Conservation (phyloP, 2,888 invertebrate genomes). For the Nymphalis c-album region DNA sequence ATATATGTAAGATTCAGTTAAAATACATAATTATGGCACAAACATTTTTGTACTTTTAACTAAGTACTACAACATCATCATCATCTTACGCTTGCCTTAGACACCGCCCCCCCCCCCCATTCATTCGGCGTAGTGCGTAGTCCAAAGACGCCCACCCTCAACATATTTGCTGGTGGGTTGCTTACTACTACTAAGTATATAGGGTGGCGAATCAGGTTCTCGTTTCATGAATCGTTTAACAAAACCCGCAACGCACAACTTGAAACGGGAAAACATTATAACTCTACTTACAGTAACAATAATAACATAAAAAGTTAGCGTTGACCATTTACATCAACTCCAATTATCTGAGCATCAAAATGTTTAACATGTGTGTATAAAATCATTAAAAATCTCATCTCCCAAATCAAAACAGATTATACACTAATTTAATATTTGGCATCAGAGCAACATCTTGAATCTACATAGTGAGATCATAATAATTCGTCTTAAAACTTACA, state of each 20-base stretch:
- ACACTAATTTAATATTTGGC: slow-evolving; percentile 36
- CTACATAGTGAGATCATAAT: slow-evolving; percentile 39
- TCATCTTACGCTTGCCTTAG: too few relatives aligned
- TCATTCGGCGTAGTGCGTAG: too few relatives aligned
- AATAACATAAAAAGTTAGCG: slow-evolving; percentile 29
- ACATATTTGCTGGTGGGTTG: too few relatives aligned
- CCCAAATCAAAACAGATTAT: neutral
- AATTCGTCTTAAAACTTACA: slow-evolving; percentile 24
- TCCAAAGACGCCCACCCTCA: too few relatives aligned
- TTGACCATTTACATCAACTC: slow-evolving; percentile 13
- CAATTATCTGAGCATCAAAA: slow-evolving; percentile 33
- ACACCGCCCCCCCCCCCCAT: too few relatives aligned
- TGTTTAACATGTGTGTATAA: slow-evolving; percentile 17
- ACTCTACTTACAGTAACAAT: slow-evolving; percentile 4
- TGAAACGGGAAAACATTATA: too few relatives aligned
- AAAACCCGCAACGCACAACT: too few relatives aligned
- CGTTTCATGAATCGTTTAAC: too few relatives aligned
- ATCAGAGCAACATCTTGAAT: slow-evolving; percentile 25
- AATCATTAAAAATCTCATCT: slow-evolving; percentile 17
- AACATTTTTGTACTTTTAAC: slow-evolving; percentile 17
- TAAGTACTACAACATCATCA: too few relatives aligned
- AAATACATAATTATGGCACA: slow-evolving; percentile 35
- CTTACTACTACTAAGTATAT: too few relatives aligned
- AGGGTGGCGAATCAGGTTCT: too few relatives aligned
- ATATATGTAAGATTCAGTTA: neutral